A percentile compares a stretch with the other conserved stretches of the same genome.
phyloP scores from a whole-genome alignment of 1,140 invertebrate genomes.

The Atopsyche davidsoni region DNA sequence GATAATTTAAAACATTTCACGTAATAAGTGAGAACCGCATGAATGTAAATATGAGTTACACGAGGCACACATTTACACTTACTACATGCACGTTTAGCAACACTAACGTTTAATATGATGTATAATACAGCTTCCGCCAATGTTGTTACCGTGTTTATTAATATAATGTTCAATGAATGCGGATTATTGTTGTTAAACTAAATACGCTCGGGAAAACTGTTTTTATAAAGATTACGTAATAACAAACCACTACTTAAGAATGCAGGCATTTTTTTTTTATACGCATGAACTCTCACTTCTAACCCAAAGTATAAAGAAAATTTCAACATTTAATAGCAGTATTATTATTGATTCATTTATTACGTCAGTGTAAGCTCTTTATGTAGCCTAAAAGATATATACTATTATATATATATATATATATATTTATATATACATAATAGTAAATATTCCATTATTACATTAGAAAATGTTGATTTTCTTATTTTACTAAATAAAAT shows the following conservation, averaged over 20 bases:
- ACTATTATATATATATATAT: slow-evolving; percentile 1
- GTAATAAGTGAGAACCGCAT: too few species aligned
- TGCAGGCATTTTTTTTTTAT: background rate
- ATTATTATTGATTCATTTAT: slow-evolving; percentile 4
- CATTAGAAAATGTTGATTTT: slow-evolving; percentile 7
- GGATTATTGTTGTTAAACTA: background rate
- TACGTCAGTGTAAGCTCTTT: slow-evolving; percentile 3
- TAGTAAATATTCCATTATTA: background rate
- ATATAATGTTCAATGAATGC: background rate
- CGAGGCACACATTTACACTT: too few species aligned
- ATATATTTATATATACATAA: slow-evolving; percentile 2
- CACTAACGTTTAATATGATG: too few species aligned
- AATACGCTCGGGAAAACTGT: background rate
- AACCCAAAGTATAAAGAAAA: slow-evolving; percentile 3
- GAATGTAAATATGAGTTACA: too few species aligned
- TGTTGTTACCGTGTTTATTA: too few species aligned
- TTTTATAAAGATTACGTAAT: background rate
- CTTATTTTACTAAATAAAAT: slow-evolving; percentile 21
- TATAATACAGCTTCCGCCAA: too few species aligned
- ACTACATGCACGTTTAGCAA: too few species aligned
- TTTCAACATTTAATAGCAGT: background rate
- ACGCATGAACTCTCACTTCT: too few species aligned
- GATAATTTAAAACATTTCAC: too few species aligned
- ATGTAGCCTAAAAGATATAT: background rate
- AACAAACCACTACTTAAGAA: background rate